Conservation (phyloP, 2,113 vertebrate genomes). For the Raja brachyura region DNA sequence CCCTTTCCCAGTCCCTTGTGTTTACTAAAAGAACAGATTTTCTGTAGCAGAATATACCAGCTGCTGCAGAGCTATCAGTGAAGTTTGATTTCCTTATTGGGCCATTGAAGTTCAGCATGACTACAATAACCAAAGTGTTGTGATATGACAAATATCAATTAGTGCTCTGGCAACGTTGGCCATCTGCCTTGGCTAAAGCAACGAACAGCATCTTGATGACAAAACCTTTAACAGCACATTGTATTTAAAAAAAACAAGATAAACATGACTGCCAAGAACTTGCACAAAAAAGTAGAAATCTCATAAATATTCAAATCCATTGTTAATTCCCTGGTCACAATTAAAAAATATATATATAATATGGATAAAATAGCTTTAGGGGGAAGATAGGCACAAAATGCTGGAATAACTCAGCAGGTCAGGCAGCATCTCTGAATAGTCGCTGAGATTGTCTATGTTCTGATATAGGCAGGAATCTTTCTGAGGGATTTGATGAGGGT, state of each 20-base stretch:
- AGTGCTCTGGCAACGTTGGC: background rate
- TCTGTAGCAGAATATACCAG: background rate
- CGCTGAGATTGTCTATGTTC: background rate
- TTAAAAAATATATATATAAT: no score
- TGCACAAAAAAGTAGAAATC: background rate
- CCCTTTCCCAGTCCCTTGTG: background rate
- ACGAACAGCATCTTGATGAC: background rate
- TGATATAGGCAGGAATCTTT: background rate
- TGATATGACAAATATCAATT: slow-evolving; percentile 17
- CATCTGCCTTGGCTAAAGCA: background rate
- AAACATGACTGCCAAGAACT: background rate
- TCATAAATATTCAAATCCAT: background rate
- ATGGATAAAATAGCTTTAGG: background rate
- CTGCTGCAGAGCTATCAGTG: background rate
- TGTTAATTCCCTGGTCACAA: background rate
- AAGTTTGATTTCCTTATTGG: background rate
- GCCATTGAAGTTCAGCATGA: background rate
- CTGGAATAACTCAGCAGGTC: no score
- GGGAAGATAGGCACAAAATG: no score
- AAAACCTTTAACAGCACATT: background rate
- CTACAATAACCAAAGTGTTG: background rate
- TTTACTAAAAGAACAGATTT: slow-evolving; percentile 2
- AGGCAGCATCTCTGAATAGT: background rate
- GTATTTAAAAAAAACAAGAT: background rate
- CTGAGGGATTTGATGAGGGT: background rate